phyloP scores from a whole-genome alignment of 53 echinoderm and acorn worm species.

The Zoroaster sp. region DNA sequence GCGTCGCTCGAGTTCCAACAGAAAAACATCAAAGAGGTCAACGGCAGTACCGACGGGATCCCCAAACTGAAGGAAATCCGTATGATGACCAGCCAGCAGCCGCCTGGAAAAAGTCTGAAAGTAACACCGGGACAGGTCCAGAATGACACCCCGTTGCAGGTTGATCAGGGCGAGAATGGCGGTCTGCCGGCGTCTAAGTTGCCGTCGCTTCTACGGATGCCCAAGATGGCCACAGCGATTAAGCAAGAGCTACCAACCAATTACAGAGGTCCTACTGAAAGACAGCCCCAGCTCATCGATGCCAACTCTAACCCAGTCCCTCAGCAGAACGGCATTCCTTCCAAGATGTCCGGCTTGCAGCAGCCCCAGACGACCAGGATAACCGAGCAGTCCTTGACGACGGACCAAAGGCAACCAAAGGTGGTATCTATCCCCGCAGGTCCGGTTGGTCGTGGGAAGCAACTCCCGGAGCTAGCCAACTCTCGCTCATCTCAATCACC shows the following conservation, averaged over 20 bases:
- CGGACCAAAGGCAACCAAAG: not conserved
- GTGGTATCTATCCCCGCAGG: not conserved
- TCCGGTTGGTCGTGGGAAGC: not conserved
- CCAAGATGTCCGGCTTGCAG: constrained; percentile 13
- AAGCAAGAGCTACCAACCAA: not conserved
- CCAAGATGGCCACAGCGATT: not conserved
- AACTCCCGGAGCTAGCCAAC: not conserved
- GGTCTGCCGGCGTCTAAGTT: not conserved
- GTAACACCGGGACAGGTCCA: not conserved
- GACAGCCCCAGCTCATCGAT: not conserved
- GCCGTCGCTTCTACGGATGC: constrained; percentile 6
- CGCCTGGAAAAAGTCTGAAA: not conserved
- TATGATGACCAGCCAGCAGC: not conserved
- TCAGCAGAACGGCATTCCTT: constrained; percentile 2
- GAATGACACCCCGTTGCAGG: not conserved
- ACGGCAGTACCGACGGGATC: not conserved
- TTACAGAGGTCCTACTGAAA: not conserved
- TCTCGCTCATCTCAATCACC: not conserved
- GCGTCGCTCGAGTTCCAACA: not conserved
- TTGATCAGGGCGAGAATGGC: not conserved
- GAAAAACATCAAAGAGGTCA: constrained; percentile 6
- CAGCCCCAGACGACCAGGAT: not conserved
- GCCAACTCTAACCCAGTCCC: constrained; percentile 42
- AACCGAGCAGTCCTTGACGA: not conserved
- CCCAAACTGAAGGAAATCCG: constrained; percentile 31